Evolutionary conservation across 2,797 vertebrate species (phyloP).

Genomic region (Poecile montanus): DNA sequence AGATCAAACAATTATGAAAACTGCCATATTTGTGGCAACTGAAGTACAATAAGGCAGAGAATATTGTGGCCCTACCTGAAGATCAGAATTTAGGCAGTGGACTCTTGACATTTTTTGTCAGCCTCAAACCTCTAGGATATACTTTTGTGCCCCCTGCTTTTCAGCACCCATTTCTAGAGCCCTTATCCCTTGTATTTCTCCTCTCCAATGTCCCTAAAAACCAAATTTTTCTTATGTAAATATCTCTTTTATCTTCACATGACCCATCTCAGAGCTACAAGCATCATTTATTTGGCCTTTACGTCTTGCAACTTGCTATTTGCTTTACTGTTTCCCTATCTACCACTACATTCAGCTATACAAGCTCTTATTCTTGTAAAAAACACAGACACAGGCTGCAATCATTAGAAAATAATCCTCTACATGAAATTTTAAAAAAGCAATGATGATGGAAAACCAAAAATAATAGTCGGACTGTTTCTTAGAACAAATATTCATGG

Average conservation of each 20-base stretch:
- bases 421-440: not conserved
- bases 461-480: not conserved
- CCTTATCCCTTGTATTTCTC: not conserved
- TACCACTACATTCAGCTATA: not conserved
- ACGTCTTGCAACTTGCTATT: not conserved
- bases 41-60: not conserved
- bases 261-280: not conserved
- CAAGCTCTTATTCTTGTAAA: not conserved
- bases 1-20: not conserved
- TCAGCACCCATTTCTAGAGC: not conserved
- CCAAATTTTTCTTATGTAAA: not conserved
- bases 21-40: not conserved
- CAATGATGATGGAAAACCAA: not conserved
- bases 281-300: not conserved
- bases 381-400: not conserved
- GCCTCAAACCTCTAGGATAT: fast-evolving
- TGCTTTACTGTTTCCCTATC: not conserved
- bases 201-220: not conserved
- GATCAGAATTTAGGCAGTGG: not conserved
- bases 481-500: not conserved
- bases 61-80: not conserved
- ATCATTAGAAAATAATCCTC: not conserved
- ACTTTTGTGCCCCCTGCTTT: not conserved
- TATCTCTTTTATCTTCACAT: not conserved
- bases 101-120: not conserved